Evolutionary conservation across 2,888 invertebrate species (phyloP).

Genomic region (Bibio marci): DNA sequence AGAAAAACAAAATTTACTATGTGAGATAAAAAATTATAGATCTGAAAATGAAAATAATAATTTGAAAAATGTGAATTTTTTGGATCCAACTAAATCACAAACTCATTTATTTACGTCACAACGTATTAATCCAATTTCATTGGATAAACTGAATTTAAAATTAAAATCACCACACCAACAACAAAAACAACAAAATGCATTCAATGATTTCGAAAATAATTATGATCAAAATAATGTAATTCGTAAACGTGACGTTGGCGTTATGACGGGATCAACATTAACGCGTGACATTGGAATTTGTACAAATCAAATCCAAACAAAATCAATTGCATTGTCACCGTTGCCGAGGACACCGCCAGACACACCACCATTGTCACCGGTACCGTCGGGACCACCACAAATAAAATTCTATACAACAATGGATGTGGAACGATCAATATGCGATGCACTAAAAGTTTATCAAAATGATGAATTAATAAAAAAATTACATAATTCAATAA

Average conservation of each 20-base stretch:
- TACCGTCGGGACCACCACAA: too few relatives aligned
- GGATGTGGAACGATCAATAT: conserved; percentile 20
- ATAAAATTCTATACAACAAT: conserved; percentile 21
- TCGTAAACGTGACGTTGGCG: conserved; percentile 41
- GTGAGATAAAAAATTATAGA: too few relatives aligned
- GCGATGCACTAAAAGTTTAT: conserved; percentile 15
- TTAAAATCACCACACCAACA: conserved; percentile 15
- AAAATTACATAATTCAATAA: too few relatives aligned
- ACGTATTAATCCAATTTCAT: conserved; percentile 25
- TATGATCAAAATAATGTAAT: too few relatives aligned
- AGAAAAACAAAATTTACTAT: too few relatives aligned
- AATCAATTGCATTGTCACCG: conserved; percentile 13
- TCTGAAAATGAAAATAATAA: too few relatives aligned
- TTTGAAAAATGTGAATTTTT: too few relatives aligned
- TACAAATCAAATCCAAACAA: conserved; percentile 23
- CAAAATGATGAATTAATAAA: conserved; percentile 8
- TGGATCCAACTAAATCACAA: too few relatives aligned
- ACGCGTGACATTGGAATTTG: conserved; percentile 45
- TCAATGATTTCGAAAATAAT: too few relatives aligned
- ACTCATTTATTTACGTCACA: conserved; percentile 20
- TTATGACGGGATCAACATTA: conserved; percentile 39
- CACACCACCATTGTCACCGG: too few relatives aligned
- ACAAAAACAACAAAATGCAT: neutral
- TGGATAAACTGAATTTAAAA: conserved; percentile 23
- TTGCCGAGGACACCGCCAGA: conserved; percentile 8